Evolutionary conservation across 2,797 vertebrate species (phyloP).

Genomic region (Paratrypauchen microcephalus): DNA sequence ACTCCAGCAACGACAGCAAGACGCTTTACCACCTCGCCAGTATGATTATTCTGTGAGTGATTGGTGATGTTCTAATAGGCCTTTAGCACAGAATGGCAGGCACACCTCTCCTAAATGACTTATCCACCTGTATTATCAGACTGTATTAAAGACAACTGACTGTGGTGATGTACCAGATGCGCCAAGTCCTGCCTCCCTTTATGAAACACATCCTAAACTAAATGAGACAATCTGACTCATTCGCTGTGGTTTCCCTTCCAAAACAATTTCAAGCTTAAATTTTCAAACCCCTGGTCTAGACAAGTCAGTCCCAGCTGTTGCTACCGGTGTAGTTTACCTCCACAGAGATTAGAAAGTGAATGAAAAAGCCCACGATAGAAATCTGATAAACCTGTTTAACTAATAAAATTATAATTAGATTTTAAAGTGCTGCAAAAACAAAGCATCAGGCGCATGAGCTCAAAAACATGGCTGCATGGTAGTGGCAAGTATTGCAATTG

Average conservation of each 20-base stretch:
- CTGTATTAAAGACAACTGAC: too few species aligned
- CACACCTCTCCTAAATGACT: not conserved
- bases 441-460: not conserved
- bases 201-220: not conserved
- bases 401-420: not conserved
- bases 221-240: too few species aligned
- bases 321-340: not conserved
- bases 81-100: too few species aligned
- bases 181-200: not conserved
- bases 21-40: too few species aligned
- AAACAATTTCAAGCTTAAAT: not conserved
- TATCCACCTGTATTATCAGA: too few species aligned
- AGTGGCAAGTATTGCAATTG: too few species aligned
- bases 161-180: not conserved
- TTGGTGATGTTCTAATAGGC: too few species aligned
- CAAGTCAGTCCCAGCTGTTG: not conserved
- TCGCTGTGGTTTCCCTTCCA: not conserved
- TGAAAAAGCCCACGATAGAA: not conserved
- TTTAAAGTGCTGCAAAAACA: not conserved
- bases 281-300: not conserved
- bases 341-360: not conserved
- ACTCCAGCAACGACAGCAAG: too few species aligned
- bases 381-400: not conserved
- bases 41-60: too few species aligned
- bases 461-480: too few species aligned